Percentiles rank a stretch among this genome's conserved stretches.
phyloP scores from a whole-genome alignment of 2,888 invertebrate genomes.

The Pharmacophagus antenor region DNA sequence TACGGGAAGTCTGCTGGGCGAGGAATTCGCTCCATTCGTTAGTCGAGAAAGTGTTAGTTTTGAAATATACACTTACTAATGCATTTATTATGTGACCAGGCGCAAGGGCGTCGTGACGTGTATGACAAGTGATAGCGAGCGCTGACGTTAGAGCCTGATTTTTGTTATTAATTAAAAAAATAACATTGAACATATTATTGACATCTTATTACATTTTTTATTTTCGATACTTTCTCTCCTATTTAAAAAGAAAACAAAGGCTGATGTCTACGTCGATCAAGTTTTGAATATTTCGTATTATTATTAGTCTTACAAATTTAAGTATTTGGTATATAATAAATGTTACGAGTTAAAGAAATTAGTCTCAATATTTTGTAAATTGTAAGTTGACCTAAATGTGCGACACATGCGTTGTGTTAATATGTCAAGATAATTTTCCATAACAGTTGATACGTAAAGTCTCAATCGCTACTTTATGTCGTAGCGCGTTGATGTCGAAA shows the following conservation, averaged over 20 bases:
- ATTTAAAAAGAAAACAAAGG: too few relatives aligned
- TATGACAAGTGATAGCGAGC: not conserved
- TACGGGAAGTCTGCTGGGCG: slow-evolving; percentile 32
- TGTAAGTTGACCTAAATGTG: slow-evolving; percentile 16
- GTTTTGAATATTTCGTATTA: too few relatives aligned
- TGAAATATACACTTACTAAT: slow-evolving; percentile 5
- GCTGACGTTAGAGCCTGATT: slow-evolving; percentile 12
- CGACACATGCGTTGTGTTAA: slow-evolving; percentile 15
- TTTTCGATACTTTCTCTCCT: too few relatives aligned
- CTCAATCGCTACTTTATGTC: slow-evolving; percentile 26
- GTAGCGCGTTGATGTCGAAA: slow-evolving; percentile 30
- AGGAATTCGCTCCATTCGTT: slow-evolving; percentile 6
- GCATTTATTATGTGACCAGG: slow-evolving; percentile 20
- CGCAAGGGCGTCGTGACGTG: slow-evolving; percentile 17
- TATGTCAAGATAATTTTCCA: slow-evolving; percentile 23
- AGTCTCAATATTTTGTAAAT: not conserved
- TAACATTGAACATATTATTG: too few relatives aligned
- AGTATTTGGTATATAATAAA: too few relatives aligned
- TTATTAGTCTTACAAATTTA: too few relatives aligned
- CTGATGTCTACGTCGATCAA: too few relatives aligned
- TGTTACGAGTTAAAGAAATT: too few relatives aligned
- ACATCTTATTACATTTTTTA: too few relatives aligned
- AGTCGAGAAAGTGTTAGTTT: slow-evolving; percentile 13
- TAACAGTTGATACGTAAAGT: slow-evolving; percentile 22
- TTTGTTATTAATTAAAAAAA: slow-evolving; percentile 9